Evolutionary conservation across 2,888 invertebrate species (phyloP).

Genomic region (Nomada hirtipes): DNA sequence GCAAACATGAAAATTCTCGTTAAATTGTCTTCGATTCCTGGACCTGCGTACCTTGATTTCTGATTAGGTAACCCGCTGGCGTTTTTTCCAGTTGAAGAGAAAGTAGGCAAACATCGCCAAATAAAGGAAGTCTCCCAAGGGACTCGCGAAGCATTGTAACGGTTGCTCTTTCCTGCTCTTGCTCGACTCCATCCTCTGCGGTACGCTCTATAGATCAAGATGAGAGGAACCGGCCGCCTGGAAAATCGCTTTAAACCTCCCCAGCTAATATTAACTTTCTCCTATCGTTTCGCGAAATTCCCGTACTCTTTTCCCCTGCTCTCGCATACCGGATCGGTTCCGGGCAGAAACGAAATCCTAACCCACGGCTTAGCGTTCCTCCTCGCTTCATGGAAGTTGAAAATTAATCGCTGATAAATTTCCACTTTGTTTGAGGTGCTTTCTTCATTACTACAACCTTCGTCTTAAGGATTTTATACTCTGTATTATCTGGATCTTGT

Average conservation of each 20-base stretch:
- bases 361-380: conserved; percentile 26
- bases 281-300: conserved; percentile 71
- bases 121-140: conserved; percentile 38
- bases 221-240: conserved; percentile 72
- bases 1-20: background rate
- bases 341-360: conserved; percentile 31
- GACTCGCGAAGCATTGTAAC: conserved; percentile 45
- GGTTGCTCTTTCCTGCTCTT: conserved; percentile 50
- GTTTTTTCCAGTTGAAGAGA: conserved; percentile 54
- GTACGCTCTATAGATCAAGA: conserved; percentile 66
- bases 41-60: conserved; percentile 50
- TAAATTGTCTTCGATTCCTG: conserved; percentile 42
- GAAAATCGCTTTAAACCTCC: conserved; percentile 80
- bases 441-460: too few species aligned
- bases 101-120: conserved; percentile 49
- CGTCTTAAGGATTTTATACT: too few species aligned
- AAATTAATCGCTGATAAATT: conserved; percentile 30
- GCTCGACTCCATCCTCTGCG: conserved; percentile 36
- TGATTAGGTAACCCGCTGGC: conserved; percentile 65
- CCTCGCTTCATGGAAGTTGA: conserved; percentile 34
- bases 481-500: too few species aligned
- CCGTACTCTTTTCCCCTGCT: conserved; percentile 58
- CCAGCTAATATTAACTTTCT: conserved; percentile 80
- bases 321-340: conserved; percentile 43
- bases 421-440: too few species aligned